Percentiles rank a stretch among this genome's conserved stretches.
These are phyloP conservation scores for Pomatorhinus ruficollis DNA, from an alignment of 2,113 vertebrate species.

Conservation along the genomic window DNA sequence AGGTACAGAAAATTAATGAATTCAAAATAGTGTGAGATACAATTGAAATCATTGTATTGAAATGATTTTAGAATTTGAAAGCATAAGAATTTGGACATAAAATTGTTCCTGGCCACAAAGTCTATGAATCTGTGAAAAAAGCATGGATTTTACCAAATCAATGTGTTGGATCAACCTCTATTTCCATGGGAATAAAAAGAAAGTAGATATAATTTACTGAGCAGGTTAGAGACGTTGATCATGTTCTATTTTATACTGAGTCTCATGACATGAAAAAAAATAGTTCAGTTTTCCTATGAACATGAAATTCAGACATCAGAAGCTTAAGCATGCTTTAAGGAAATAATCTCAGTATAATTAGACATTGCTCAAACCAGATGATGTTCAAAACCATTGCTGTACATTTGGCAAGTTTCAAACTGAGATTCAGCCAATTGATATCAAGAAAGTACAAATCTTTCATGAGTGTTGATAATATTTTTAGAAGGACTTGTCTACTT, in stretches of 20 bases:
- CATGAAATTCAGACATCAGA: background rate
- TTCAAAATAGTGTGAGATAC: background rate
- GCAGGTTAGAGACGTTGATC: background rate
- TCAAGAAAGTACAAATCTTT: background rate
- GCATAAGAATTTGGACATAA: background rate
- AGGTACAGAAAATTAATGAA: background rate
- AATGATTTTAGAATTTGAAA: background rate
- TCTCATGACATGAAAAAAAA: background rate
- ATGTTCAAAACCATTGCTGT: background rate
- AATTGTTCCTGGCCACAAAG: background rate
- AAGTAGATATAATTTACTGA: background rate
- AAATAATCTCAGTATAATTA: background rate
- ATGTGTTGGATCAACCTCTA: background rate
- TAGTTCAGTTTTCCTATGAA: background rate
- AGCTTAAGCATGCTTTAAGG: background rate
- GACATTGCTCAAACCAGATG: background rate
- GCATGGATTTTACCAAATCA: background rate
- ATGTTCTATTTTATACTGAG: background rate
- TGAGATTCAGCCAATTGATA: background rate
- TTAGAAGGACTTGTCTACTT: background rate
- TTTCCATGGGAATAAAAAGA: background rate
- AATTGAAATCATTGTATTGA: background rate
- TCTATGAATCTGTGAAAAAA: background rate
- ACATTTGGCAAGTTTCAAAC: background rate
- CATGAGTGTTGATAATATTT: background rate